Evolutionary conservation across 1,140 invertebrate genomes (phyloP).

Genomic region (Aphelinus certus): DNA sequence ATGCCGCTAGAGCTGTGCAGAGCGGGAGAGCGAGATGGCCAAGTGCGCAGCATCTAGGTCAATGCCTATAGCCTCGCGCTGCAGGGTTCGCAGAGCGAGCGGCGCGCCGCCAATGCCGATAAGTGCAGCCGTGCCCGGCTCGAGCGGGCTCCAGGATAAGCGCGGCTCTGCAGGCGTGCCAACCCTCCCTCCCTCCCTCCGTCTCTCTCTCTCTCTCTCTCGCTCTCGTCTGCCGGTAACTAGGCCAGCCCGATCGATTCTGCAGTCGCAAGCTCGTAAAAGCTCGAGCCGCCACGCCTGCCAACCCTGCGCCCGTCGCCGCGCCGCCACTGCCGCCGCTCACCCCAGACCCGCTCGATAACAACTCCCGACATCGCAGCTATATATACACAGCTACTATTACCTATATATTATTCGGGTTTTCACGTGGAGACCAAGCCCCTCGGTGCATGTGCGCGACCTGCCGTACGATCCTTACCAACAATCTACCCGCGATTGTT

Average conservation of each 20-base stretch:
- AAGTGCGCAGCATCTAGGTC: conserved; percentile 53
- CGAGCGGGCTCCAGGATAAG: no score
- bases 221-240: conserved; percentile 43
- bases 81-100: conserved; percentile 42
- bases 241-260: conserved; percentile 61
- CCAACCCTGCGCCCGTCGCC: background rate
- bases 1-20: background rate
- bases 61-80: conserved; percentile 52
- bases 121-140: conserved; percentile 23
- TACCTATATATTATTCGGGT: no score
- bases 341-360: no score
- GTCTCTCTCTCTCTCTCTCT: conserved; percentile 16
- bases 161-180: conserved; percentile 2
- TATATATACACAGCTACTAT: no score
- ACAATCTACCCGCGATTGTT: no score
- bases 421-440: background rate
- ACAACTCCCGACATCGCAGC: no score
- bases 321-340: no score
- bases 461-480: no score
- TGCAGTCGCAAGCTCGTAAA: conserved; percentile 43
- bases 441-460: no score
- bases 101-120: conserved; percentile 42
- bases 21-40: conserved; percentile 25
- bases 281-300: background rate
- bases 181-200: conserved; percentile 26